Evolutionary conservation across 2,797 vertebrate species (phyloP).

Genomic region (Sitta carolinensis): DNA sequence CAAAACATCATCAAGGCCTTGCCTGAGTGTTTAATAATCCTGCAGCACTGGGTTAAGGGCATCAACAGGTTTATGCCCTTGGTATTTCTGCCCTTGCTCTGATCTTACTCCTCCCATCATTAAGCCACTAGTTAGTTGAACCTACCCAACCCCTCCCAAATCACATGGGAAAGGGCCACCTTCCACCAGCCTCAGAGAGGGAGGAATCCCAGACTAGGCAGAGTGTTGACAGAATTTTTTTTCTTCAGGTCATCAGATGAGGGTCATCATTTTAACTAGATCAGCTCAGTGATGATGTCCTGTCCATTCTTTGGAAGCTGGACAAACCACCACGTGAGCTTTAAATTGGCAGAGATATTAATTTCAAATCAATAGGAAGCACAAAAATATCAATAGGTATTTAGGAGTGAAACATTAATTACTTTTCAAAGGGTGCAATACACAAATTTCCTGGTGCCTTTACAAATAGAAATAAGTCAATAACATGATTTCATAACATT

Average conservation of each 20-base stretch:
- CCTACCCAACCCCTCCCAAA: neutral
- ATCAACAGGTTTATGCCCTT: neutral
- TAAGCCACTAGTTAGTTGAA: neutral
- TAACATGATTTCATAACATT: slow-evolving; percentile 25
- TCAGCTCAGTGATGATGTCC: accelerated
- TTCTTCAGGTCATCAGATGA: neutral
- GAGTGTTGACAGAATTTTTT: neutral
- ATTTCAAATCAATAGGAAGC: neutral
- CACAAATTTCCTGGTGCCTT: slow-evolving; percentile 26
- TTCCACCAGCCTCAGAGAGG: neutral
- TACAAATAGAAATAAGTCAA: slow-evolving; percentile 41
- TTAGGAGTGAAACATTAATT: slow-evolving; percentile 48
- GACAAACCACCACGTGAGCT: neutral
- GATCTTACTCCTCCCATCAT: neutral
- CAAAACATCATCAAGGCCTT: neutral
- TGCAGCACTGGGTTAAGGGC: neutral
- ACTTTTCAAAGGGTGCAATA: slow-evolving; percentile 18
- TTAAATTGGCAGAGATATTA: neutral
- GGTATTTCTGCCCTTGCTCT: neutral
- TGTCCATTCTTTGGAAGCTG: neutral
- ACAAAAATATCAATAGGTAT: slow-evolving; percentile 21
- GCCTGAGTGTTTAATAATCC: neutral
- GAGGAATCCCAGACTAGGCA: neutral
- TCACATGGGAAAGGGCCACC: neutral
- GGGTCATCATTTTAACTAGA: neutral